Evolutionary conservation across 2,113 vertebrate genomes (phyloP), one percentile per base, ranked within the genome.

Genomic region (Rostratula benghalensis): DNA sequence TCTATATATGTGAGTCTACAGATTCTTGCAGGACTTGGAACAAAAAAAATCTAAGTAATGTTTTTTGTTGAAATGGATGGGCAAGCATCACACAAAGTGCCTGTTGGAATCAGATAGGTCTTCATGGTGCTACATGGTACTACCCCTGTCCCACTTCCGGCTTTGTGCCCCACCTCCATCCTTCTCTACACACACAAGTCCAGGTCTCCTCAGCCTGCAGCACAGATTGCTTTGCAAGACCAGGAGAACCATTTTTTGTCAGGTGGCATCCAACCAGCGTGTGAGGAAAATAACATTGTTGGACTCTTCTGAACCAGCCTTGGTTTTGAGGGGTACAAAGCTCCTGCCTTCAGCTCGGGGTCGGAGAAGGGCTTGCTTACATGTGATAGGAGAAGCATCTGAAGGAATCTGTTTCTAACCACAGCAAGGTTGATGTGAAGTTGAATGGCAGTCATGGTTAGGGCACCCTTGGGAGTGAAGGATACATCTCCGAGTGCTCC

Each of bases 1-100:
- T 91, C 9, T 83, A 8, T 74, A 15, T 30, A 1, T 35, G 1
- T 43, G 33, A 48, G 33, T 11, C 4, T 46, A 9, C 65, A 89
- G 81, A 39, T 80, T 35, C 35, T 74, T 89, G 30, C 37, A 87
- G 60, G 65, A 82, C 17, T 56, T 71, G 24, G 71, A 28, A 67
- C 41, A 74, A 82, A 80, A 43, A 43, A 65, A 85, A 65, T 56
- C 25, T 64, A 18, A 50, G 33, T 37, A 3, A 2, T 2, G 3
- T 7, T 37, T 71, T 71, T 39, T 91, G 54, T 68, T 63, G 61
- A 30, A 90, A 85, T 12, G 39, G 21, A 30, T 51, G 43, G 21
- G 6, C 2, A 3, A 75, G 23, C 41, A 75, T 82, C 59, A 68
- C 43, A 6, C 8, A 0, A 0, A 59, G 61, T 46, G 35, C 3